These are phyloP conservation scores for Sterna hirundo DNA, from an alignment of 2,113 vertebrate species.

Conservation along the genomic window DNA sequence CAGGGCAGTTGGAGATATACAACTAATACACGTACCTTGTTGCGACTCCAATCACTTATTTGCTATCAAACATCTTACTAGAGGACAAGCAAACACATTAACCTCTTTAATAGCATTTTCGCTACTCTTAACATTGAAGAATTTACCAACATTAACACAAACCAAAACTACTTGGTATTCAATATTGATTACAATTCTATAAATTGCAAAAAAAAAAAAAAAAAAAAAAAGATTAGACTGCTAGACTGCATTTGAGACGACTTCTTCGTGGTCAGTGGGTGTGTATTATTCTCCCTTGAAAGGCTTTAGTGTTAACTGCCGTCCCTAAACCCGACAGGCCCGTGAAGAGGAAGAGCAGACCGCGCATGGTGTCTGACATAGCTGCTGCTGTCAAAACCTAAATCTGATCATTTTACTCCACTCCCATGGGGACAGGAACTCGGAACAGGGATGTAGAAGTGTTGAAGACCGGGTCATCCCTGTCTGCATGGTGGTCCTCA, in stretches of 20 bases:
- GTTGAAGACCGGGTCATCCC: background rate
- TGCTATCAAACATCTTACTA: background rate
- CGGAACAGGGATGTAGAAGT: background rate
- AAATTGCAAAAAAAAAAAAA: background rate
- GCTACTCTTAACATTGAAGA: no score
- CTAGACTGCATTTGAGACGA: background rate
- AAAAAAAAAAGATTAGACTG: no score
- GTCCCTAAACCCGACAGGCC: background rate
- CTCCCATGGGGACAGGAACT: background rate
- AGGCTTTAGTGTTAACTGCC: background rate
- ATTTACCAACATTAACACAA: background rate
- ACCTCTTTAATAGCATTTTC: background rate
- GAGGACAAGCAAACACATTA: background rate
- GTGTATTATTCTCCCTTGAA: background rate
- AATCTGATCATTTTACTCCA: background rate
- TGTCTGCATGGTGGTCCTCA: background rate
- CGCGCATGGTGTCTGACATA: accelerated
- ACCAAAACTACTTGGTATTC: background rate
- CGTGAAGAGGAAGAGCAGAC: background rate
- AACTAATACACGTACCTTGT: background rate
- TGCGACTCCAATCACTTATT: background rate
- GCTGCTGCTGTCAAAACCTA: background rate
- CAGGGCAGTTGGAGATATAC: no score
- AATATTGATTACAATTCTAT: background rate
- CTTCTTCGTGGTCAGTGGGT: background rate